Evolutionary conservation across 2,113 vertebrate species (phyloP).

Genomic region (Taurulus bubalis): DNA sequence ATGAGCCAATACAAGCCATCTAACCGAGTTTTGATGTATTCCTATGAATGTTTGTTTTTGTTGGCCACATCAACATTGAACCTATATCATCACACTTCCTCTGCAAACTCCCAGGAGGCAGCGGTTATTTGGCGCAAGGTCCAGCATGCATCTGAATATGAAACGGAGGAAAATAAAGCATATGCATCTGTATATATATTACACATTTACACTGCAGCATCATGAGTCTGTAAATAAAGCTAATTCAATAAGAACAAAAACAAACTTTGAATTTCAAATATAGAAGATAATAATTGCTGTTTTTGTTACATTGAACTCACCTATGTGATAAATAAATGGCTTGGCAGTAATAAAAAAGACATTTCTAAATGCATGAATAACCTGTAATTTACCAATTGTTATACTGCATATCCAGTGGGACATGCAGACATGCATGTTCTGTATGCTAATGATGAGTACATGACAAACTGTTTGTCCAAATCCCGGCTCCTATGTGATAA

Average conservation of each 20-base stretch:
- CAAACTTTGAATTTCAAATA: not conserved
- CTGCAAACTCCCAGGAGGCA: conserved; percentile 20
- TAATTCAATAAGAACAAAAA: conserved; percentile 1
- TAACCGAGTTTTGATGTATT: not conserved
- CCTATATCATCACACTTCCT: not conserved
- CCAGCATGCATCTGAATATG: conserved; percentile 33
- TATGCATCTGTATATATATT: conserved; percentile 37
- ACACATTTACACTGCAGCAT: conserved; percentile 34
- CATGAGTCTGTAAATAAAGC: not conserved
- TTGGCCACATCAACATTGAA: conserved; percentile 5
- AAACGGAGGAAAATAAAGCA: conserved; percentile 13
- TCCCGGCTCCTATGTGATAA: conserved; percentile 32
- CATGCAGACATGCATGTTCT: not conserved
- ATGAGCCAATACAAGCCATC: no score
- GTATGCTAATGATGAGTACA: conserved; percentile 20
- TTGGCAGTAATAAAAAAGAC: not conserved
- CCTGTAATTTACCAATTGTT: not conserved
- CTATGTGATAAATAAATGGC: not conserved
- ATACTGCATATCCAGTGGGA: not conserved
- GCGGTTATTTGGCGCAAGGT: conserved; percentile 9
- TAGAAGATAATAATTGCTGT: not conserved
- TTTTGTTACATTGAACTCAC: not conserved
- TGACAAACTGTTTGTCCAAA: conserved; percentile 12
- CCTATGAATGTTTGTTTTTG: not conserved
- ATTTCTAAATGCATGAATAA: conserved; percentile 9